A percentile compares a stretch with the other conserved stretches of the same genome.
Evolutionary conservation across 2,888 invertebrate species (phyloP).

Genomic region (Acrocyrtus sp.): DNA sequence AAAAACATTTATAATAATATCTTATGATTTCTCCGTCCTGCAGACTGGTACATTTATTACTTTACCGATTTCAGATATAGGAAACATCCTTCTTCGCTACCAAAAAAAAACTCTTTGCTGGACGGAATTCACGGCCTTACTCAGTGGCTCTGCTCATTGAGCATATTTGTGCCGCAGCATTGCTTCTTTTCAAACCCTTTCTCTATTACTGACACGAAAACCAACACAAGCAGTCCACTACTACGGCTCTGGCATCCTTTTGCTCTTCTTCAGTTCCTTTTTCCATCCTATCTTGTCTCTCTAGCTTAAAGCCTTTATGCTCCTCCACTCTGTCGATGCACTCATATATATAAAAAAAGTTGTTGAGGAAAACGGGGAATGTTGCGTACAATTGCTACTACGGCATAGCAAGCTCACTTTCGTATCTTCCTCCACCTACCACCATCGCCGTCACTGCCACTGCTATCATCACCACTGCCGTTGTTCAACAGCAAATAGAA

Average conservation of each 20-base stretch:
- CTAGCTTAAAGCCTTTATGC: too few species aligned
- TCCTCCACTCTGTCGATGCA: too few species aligned
- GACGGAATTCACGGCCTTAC: constrained; percentile 36
- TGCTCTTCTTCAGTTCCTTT: constrained; percentile 9
- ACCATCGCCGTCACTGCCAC: not conserved
- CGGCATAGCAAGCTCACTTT: not conserved
- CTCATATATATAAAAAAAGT: too few species aligned
- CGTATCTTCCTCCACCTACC: not conserved
- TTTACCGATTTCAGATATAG: constrained; percentile 22
- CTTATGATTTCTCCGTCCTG: not conserved
- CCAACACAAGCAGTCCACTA: constrained; percentile 30
- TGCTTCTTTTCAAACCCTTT: constrained; percentile 28
- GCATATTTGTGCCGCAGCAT: constrained; percentile 38
- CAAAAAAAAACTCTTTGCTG: constrained; percentile 22
- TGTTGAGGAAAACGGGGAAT: not conserved
- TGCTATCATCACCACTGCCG: too few species aligned
- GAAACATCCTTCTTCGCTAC: constrained; percentile 5
- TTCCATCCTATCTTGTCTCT: constrained; percentile 20
- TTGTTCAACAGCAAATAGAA: too few species aligned
- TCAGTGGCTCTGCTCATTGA: constrained; percentile 23
- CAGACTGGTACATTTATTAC: too few species aligned
- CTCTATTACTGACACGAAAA: constrained; percentile 38
- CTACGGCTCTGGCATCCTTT: constrained; percentile 10
- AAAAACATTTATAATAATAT: constrained; percentile 10
- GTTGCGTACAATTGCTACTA: not conserved